Evolutionary conservation across 2,797 vertebrate genomes (phyloP), one percentile per base, ranked within the genome.

Genomic region (Pantherophis vulpinus): DNA sequence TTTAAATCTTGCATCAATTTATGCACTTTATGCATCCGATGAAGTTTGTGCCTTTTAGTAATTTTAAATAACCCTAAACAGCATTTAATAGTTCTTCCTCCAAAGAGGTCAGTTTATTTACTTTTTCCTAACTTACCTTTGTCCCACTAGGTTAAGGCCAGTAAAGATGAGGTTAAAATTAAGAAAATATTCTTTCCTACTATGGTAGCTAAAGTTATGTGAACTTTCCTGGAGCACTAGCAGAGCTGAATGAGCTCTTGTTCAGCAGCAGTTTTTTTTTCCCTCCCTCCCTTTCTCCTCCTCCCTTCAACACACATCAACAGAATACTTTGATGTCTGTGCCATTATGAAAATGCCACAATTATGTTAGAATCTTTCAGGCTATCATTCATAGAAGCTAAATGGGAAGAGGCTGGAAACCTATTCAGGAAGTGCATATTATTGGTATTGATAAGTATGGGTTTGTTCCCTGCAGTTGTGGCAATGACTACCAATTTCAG

Each of bases 171-270:
- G 20, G 87, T 11, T 11, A 63, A 0, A 0, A 86, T 0, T 0
- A 90, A 91, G 47, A 8, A 23, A 16, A 55, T 56, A 1, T 25
- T 3, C 2, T 92, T 60, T 42, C 60, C 56, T 25, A 7, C 87
- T 7, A 55, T 55, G 12, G 55, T 55, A 0, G 79, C 93, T 0
- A 25, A 91, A 92, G n/a, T 66, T 89, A 93, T 58, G 83, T 54
- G n/a, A 25, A 60, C 63, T 25, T 29, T 32, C 60, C 37, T 11
- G 74, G 87, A 87, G 11, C 93, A n/a, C 25, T 90, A 37, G 91
- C 66, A 2, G 0, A 91, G 47, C 87, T 97, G 95, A 96, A 97
- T 96, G 95, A 93, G 90, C 63, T 86, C 9, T 96, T 97, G 95
- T 97, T 94, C 51, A 0, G 27, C 93, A 88, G 95, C 94, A 60